These are phyloP conservation scores for Mobula birostris DNA, from an alignment of 2,113 vertebrate species.

Conservation along the genomic window DNA sequence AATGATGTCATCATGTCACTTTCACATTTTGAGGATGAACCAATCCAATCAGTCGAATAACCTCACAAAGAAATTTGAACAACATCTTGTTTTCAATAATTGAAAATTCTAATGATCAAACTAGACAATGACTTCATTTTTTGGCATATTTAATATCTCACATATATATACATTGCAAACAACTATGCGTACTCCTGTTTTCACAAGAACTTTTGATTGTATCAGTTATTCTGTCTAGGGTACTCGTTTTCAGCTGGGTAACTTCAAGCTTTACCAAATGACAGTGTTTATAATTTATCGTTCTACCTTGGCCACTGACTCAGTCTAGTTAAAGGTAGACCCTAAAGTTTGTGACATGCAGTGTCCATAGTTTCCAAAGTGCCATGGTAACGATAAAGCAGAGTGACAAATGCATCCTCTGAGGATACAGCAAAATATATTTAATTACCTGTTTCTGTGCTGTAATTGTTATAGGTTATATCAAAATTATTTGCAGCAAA, in stretches of 20 bases:
- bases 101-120: too few species aligned
- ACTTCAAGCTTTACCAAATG: not conserved
- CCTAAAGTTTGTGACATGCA: not conserved
- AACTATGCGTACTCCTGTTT: too few species aligned
- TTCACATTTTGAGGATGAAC: too few species aligned
- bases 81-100: too few species aligned
- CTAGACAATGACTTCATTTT: too few species aligned
- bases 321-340: not conserved
- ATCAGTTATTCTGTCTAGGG: not conserved
- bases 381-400: not conserved
- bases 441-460: not conserved
- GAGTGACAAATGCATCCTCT: not conserved
- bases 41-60: too few species aligned
- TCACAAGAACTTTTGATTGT: not conserved
- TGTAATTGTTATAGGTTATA: not conserved
- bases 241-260: not conserved
- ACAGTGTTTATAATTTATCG: not conserved
- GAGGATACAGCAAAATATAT: not conserved
- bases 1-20: too few species aligned
- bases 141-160: too few species aligned
- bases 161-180: not conserved
- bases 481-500: not conserved
- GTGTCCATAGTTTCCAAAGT: not conserved
- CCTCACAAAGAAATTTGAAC: too few species aligned
- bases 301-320: not conserved